Base-by-base conservation (phyloP, 2,888 invertebrate species). In the Xanthia icteritia region DNA sequence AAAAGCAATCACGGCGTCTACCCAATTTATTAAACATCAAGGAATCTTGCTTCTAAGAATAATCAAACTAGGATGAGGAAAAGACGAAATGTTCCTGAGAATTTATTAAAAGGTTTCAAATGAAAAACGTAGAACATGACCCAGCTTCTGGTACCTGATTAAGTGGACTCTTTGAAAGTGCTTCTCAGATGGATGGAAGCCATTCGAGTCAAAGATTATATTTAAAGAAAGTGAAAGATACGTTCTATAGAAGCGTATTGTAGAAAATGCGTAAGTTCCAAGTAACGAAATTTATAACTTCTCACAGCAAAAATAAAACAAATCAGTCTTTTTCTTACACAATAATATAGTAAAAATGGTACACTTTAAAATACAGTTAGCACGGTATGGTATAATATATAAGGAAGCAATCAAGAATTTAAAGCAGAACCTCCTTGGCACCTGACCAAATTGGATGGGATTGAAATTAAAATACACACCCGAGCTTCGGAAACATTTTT, bases 361-460 rank as follows among this genome's bases (percentile, higher is more conserved):
- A 15, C 11, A 36, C 13, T 58, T 54, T 63, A 60, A 67, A 73
- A 72, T 36, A 69, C 54, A 54, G 51, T 54, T 15, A 78, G 1
- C 13, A 56, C 31, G 9, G 36, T 67, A 42, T 63, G 73, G 73
- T 51, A 39, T 39, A 67, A 67, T 65, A 63, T 60, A 79, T 71
- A 48, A 80, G 45, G 39, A 69, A 74, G 65, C 77, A 85, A 87
- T 85, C 77, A 79, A 61, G 45, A 77, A 81, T 69, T 73, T 60
- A 79, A 86, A 68, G n/a, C 45, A 68, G 36, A 78, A 75, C 72
- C 72, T 79, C 56, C 56, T 84, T 87, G 89, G 89, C 87, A 83
- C 63, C 64, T 63, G 48, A 76, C 84, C 86, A 87, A 88, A 86
- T 83, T 79, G 80, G 66, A 80, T 68, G 56, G 67, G 66, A 73